A percentile compares a stretch with the other conserved stretches of the same genome.
These are phyloP conservation scores for Anarsia innoxiella DNA, from an alignment of 2,888 invertebrate genomes.

Conservation along the genomic window DNA sequence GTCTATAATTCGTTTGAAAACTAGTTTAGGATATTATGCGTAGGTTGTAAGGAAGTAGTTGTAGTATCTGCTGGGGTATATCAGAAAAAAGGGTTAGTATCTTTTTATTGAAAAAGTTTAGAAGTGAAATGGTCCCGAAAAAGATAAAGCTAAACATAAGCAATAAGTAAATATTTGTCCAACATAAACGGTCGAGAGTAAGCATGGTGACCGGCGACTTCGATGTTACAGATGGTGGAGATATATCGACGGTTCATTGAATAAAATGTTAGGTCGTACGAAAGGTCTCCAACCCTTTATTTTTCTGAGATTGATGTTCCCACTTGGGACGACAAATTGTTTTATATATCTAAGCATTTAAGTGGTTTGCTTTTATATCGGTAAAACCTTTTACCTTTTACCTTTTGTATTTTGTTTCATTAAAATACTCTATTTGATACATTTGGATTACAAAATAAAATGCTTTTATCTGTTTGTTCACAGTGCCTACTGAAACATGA, in stretches of 20 bases:
- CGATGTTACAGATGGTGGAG: constrained; percentile 5
- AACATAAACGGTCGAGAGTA: not conserved
- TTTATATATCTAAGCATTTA: constrained; percentile 1
- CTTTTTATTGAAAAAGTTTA: no score
- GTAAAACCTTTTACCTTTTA: no score
- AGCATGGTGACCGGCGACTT: not conserved
- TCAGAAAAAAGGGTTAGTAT: no score
- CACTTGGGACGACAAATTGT: not conserved
- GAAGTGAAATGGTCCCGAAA: no score
- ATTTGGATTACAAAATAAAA: not conserved
- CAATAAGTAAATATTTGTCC: not conserved
- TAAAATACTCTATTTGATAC: not conserved
- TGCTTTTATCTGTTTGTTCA: constrained; percentile 9
- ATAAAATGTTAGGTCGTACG: constrained; percentile 9
- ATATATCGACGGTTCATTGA: constrained; percentile 9
- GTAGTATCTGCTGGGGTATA: no score
- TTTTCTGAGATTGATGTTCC: not conserved
- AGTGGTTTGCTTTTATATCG: no score
- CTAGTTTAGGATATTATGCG: no score
- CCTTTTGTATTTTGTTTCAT: not conserved
- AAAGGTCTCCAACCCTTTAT: constrained; percentile 15
- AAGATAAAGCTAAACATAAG: no score
- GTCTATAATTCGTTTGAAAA: no score
- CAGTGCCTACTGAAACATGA: constrained; percentile 13
- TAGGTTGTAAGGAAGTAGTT: no score